Evolutionary conservation across 2,888 invertebrate species (phyloP).

Genomic region (Dioctria rufipes): DNA sequence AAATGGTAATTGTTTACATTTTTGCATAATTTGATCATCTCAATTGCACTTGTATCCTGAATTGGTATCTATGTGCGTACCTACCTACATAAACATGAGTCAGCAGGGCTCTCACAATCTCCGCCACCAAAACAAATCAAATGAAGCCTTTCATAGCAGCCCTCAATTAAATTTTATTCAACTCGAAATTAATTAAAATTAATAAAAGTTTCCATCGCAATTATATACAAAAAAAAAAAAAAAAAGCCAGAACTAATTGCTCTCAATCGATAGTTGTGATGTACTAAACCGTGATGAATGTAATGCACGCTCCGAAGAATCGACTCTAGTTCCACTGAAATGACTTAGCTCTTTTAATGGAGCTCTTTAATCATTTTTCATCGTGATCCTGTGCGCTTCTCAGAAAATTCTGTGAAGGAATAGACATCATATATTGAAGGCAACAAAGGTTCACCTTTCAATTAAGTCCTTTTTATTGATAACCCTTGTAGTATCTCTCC

Average conservation of each 20-base stretch:
- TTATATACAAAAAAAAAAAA: too few species aligned
- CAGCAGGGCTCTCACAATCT: too few species aligned
- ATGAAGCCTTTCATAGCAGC: too few species aligned
- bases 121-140: too few species aligned
- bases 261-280: too few species aligned
- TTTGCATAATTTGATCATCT: too few species aligned
- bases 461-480: constrained; percentile 16
- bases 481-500: neutral
- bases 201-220: constrained; percentile 2
- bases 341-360: neutral
- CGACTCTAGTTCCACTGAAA: neutral
- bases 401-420: neutral
- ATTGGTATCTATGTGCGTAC: too few species aligned
- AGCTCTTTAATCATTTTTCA: constrained; percentile 43
- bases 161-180: neutral
- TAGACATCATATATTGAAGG: constrained; percentile 5
- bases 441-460: constrained; percentile 41
- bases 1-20: too few species aligned
- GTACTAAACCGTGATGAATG: neutral
- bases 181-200: neutral
- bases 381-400: neutral
- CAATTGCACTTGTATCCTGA: too few species aligned
- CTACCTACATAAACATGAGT: too few species aligned
- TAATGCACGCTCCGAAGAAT: neutral
- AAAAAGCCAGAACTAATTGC: neutral